Conservation (phyloP, 2,888 invertebrate genomes). For the Andrena fulva region DNA sequence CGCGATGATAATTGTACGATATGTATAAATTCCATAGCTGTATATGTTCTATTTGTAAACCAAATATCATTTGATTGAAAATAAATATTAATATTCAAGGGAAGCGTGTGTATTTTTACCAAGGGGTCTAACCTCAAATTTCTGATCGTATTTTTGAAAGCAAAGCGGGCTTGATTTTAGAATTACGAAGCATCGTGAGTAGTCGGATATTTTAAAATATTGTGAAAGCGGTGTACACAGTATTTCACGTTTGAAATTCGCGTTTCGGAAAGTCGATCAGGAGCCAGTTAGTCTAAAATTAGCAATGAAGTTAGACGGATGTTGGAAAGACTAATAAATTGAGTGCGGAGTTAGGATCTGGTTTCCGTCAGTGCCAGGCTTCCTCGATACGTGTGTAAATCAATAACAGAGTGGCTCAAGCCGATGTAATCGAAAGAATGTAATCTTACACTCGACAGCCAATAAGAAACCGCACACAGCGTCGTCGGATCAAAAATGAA, state of each 20-base stretch:
- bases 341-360: constrained; percentile 47
- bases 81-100: neutral
- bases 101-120: neutral
- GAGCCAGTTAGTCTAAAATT: constrained; percentile 29
- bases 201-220: neutral
- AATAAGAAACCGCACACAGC: neutral
- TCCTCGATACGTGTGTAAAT: constrained; percentile 45
- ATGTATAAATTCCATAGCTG: no score
- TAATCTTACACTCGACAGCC: constrained; percentile 32
- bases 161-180: no score
- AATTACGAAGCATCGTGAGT: no score
- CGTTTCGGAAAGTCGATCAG: neutral
- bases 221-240: neutral
- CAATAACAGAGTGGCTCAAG: constrained; percentile 50
- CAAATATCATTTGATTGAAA: neutral
- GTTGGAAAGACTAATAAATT: constrained; percentile 51
- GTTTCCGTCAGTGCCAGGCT: constrained; percentile 49
- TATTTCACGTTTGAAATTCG: constrained; percentile 5
- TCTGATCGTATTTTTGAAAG: no score
- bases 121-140: no score
- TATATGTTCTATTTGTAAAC: neutral
- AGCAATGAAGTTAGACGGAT: constrained; percentile 35
- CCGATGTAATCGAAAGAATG: constrained; percentile 41
- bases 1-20: no score
- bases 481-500: neutral